Conservation (phyloP, 2,113 vertebrate genomes). For the Dendropsophus ebraccatus region DNA sequence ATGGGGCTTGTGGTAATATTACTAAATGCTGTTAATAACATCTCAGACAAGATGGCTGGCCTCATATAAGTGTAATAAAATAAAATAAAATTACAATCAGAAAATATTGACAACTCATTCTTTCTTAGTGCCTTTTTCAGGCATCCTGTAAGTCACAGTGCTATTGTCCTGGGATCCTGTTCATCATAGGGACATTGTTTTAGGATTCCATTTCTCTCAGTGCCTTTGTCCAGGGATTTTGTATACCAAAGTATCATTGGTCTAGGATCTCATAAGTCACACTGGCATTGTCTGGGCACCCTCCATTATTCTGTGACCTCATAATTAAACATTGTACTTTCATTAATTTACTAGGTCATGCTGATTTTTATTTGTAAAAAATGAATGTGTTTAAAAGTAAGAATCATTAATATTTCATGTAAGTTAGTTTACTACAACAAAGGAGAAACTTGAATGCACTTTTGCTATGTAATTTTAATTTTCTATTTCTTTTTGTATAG, state of each 20-base stretch:
- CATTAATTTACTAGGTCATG: not conserved
- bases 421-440: constrained; percentile 1
- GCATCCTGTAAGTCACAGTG: not conserved
- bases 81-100: no score
- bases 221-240: not conserved
- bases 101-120: no score
- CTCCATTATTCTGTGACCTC: no score
- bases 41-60: no score
- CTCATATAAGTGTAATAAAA: no score
- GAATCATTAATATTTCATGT: constrained; percentile 23
- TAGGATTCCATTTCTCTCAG: not conserved
- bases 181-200: not conserved
- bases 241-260: not conserved
- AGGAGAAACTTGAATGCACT: no score
- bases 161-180: not conserved
- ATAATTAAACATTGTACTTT: not conserved
- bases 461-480: no score
- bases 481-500: no score
- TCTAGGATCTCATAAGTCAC: not conserved
- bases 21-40: no score
- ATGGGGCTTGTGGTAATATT: no score
- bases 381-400: not conserved
- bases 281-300: no score
- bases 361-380: not conserved
- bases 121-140: no score